Conservation (phyloP, 2,113 vertebrate species). For the Cinclus cinclus region DNA sequence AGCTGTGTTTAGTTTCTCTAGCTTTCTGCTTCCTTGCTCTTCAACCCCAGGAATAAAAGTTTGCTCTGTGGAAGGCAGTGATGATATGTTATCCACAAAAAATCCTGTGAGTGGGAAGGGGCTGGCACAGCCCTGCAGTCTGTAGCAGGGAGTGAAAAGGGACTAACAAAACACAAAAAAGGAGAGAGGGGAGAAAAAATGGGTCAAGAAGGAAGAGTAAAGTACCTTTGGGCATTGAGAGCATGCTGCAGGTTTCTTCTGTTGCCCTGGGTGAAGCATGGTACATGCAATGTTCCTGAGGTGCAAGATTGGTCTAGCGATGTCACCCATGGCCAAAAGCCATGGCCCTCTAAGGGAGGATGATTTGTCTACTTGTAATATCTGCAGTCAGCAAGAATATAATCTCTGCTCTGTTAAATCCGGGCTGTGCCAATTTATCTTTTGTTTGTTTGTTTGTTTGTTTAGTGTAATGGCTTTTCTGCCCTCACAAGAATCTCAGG, state of each 20-base stretch:
- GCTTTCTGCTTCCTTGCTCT: not conserved
- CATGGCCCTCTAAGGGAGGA: not conserved
- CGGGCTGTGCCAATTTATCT: not conserved
- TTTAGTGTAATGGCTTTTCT: not conserved
- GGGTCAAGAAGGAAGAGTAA: not conserved
- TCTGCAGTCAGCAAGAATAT: not conserved
- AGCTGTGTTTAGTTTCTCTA: not conserved
- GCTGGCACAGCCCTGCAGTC: not conserved
- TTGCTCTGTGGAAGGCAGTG: not conserved
- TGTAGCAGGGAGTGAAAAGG: rapidly evolving
- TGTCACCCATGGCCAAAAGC: not conserved
- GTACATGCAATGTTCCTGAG: not conserved
- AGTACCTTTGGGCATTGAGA: rapidly evolving
- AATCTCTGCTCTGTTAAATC: not conserved
- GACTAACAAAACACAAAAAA: not conserved
- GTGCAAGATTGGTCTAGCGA: not conserved
- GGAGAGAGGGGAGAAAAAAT: not conserved
- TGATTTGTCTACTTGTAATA: not conserved
- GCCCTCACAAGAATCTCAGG: not conserved
- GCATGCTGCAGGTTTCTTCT: not conserved
- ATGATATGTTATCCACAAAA: not conserved
- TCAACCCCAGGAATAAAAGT: not conserved
- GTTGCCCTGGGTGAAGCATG: not conserved
- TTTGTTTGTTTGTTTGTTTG: not conserved
- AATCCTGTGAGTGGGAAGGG: not conserved